phyloP scores from a whole-genome alignment of 2,888 invertebrate species.

The Epirrita christyi region DNA sequence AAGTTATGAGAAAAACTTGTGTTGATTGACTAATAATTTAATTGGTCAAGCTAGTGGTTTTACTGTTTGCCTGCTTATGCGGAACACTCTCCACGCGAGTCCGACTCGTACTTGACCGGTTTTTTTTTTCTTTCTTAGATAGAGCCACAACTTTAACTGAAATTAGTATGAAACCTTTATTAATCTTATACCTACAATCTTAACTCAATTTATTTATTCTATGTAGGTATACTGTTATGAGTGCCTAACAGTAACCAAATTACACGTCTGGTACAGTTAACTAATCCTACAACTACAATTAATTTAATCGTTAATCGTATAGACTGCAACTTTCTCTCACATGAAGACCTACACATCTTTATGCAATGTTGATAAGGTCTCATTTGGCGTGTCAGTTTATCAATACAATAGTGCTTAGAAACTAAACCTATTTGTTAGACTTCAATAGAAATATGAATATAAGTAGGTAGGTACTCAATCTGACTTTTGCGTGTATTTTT shows the following conservation, averaged over 20 bases:
- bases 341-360: neutral
- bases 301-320: conserved; percentile 50
- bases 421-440: neutral
- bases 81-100: too few relatives aligned
- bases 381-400: neutral
- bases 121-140: too few relatives aligned
- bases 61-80: too few relatives aligned
- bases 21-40: too few relatives aligned
- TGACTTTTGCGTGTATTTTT: too few relatives aligned
- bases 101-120: too few relatives aligned
- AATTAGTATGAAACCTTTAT: too few relatives aligned
- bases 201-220: neutral
- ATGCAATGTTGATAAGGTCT: neutral
- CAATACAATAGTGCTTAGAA: neutral
- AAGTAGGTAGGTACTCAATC: too few relatives aligned
- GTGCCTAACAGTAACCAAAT: conserved; percentile 49
- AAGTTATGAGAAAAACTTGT: too few relatives aligned
- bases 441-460: neutral
- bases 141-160: too few relatives aligned
- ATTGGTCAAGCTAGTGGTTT: too few relatives aligned
- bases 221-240: neutral
- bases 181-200: neutral
- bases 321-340: conserved; percentile 17
- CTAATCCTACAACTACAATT: conserved; percentile 55
- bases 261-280: conserved; percentile 51